Evolutionary conservation across 2,113 vertebrate genomes (phyloP).

Genomic region (Apodemus speciosus): DNA sequence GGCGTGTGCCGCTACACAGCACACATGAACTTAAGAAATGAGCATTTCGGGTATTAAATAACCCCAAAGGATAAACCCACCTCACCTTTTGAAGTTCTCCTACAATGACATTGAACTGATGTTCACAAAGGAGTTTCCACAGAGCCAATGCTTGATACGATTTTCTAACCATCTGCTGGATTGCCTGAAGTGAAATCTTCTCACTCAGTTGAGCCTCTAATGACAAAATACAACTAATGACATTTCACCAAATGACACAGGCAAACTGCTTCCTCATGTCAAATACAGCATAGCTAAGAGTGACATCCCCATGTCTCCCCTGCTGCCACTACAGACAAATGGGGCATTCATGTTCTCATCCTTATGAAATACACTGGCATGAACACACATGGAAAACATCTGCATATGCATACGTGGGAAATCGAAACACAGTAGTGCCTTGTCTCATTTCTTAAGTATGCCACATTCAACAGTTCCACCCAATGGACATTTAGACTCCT

Average conservation of each 20-base stretch:
- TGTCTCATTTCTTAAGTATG: neutral
- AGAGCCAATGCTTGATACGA: conserved; percentile 96
- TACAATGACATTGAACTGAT: conserved; percentile 95
- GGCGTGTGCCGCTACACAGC: neutral
- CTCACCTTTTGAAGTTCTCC: conserved; percentile 95
- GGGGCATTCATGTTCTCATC: neutral
- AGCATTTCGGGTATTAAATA: neutral
- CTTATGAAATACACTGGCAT: neutral
- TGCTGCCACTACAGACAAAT: neutral
- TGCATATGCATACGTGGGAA: neutral
- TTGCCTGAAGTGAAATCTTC: conserved; percentile 94
- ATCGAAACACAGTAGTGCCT: neutral
- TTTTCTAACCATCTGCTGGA: conserved; percentile 94
- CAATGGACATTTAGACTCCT: neutral
- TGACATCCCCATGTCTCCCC: neutral
- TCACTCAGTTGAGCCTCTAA: conserved; percentile 95
- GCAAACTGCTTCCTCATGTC: neutral
- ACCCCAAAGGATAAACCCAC: neutral
- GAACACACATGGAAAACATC: neutral
- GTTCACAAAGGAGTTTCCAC: conserved; percentile 97
- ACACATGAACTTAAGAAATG: neutral
- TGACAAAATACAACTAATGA: conserved; percentile 76
- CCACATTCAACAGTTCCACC: neutral
- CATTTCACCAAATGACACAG: neutral
- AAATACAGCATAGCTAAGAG: neutral